Conservation (phyloP, 1,140 invertebrate genomes). For the Heliconius himera region DNA sequence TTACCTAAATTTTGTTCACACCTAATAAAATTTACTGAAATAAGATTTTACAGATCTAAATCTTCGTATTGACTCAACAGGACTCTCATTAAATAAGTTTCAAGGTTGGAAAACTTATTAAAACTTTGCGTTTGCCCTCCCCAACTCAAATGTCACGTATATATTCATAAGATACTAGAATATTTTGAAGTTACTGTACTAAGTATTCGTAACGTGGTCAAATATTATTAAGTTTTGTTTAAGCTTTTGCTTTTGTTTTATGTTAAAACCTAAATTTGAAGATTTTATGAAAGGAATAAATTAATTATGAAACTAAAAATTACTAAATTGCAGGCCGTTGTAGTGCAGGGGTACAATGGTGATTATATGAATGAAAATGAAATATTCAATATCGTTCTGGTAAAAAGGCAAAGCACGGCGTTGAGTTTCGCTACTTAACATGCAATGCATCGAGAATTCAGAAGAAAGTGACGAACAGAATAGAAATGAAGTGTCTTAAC, state of each 20-base stretch:
- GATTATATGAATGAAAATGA: too few species aligned
- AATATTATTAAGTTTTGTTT: not conserved
- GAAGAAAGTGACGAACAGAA: too few species aligned
- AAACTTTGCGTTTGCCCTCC: slow-evolving; percentile 42
- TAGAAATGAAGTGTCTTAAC: too few species aligned
- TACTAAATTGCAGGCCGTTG: not conserved
- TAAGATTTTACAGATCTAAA: slow-evolving; percentile 30
- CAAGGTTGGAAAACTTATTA: slow-evolving; percentile 46
- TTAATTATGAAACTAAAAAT: not conserved
- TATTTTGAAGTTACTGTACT: slow-evolving; percentile 11
- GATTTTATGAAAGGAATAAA: not conserved
- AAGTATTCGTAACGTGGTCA: not conserved
- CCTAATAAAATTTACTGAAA: slow-evolving; percentile 21
- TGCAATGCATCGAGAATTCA: too few species aligned
- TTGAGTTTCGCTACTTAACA: too few species aligned
- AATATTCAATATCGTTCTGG: too few species aligned
- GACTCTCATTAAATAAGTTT: slow-evolving; percentile 42
- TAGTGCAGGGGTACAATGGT: too few species aligned
- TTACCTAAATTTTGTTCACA: slow-evolving; percentile 22
- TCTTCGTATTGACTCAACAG: slow-evolving; percentile 42
- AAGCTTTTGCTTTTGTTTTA: slow-evolving; percentile 12
- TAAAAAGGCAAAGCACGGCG: too few species aligned
- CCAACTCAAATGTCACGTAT: slow-evolving; percentile 24
- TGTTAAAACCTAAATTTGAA: not conserved
- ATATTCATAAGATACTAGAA: slow-evolving; percentile 21